Evolutionary conservation across 2,113 vertebrate genomes (phyloP).

Genomic region (Pycnonotus jocosus): DNA sequence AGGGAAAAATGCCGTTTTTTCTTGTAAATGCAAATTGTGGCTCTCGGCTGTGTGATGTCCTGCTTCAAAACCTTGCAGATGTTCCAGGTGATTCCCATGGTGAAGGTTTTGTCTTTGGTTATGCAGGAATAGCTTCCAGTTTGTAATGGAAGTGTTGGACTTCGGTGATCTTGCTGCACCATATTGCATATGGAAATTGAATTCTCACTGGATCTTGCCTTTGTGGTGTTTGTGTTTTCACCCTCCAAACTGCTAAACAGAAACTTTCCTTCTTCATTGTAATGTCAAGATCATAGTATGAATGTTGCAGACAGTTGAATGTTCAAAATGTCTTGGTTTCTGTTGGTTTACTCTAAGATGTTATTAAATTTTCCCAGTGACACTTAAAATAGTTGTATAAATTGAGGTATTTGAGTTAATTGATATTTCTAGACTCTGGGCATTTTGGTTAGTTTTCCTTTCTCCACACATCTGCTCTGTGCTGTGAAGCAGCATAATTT

Average conservation of each 20-base stretch:
- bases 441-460: background rate
- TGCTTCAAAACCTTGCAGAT: slow-evolving; percentile 8
- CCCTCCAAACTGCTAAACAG: background rate
- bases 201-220: slow-evolving; percentile 9
- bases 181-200: background rate
- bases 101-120: background rate
- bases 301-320: background rate
- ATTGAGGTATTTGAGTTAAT: background rate
- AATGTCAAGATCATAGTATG: background rate
- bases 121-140: background rate
- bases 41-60: background rate
- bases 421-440: background rate
- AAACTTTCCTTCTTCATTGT: background rate
- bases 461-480: background rate
- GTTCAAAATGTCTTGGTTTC: slow-evolving; percentile 10
- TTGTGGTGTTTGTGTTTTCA: background rate
- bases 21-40: background rate
- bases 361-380: background rate
- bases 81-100: background rate
- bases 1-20: background rate
- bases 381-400: background rate
- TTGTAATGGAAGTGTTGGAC: background rate
- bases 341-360: background rate
- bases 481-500: background rate
- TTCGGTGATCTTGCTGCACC: background rate